Base-by-base conservation (phyloP, 2,888 invertebrate species). In the Nezara viridula region DNA sequence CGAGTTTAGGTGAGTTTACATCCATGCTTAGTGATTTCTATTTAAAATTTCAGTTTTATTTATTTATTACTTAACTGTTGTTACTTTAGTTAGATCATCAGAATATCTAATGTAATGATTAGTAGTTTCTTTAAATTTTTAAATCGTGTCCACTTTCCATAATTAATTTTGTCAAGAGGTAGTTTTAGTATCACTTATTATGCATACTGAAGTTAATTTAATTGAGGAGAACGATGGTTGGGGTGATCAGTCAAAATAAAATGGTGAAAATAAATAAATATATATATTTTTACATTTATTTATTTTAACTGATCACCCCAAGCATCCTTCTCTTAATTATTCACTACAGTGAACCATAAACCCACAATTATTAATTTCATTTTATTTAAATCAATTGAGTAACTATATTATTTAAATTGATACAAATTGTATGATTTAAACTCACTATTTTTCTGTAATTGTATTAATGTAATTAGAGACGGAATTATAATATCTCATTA, bases 1-100 rank as follows among this genome's bases (percentile, higher is more conserved):
- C 89, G 91, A 91, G 88, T 91, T 90, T 90, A 91, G 91, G 91
- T 91, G 77, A 89, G 66, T 88, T 32, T 81, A 24, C 9, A n/a
- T 81, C 44, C n/a, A 21, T 88, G 14, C 27, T 81, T 40, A 44
- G 14, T 44, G n/a, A 44, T 81, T n/a, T 44, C n/a, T 44, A 44
- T 47, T 44, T 24, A 44, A 24, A 37, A n/a, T n/a, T 81, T 81
- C 3, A n/a, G 2, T 44, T 3, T 3, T n/a, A 3, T 37, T 32
- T 27, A 32, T 27, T 27, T 5, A 10, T 19, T 73, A 19, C 32
- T 4, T 16, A 16, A 60, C 27, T 37, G 7, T 37, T 32, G 19
- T 21, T 5, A 37, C 27, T 1, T 60, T 60, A 5, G 27, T 6
- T 16, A 16, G 16, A 60, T 60, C 0, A 16, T 9, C 9, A 27